Base-by-base conservation (phyloP, 2,888 invertebrate species). In the Minunthozetes semirufus region DNA sequence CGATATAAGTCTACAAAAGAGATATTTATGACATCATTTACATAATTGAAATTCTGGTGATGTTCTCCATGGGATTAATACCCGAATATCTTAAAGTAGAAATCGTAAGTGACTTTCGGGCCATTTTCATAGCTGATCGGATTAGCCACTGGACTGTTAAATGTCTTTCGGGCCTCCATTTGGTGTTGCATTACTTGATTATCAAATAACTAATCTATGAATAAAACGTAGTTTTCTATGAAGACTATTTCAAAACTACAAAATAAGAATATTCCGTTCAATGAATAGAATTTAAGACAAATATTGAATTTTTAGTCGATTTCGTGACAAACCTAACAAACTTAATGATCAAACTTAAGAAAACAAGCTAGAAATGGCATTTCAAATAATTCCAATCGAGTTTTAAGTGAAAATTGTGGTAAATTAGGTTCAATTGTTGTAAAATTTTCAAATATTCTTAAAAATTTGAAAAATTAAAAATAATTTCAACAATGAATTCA, bases 51-150 rank as follows among this genome's bases (percentile, higher is more conserved):
- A 42, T 42, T 42, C 42, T 42, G 1, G 42, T 13, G 42, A 42
- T 42, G 42, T 42, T 42, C 42, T 42, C 42, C 8, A 11, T 42
- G 42, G 42, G 42, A 63, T 42, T 42, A 42, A 42, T 42, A 75
- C 75, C 76, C 76, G 38, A 76, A 75, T 33, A 72, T 38, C 46
- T 76, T 76, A 48, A 76, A 76, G 29, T 71, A 76, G 48, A 61
- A 73, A 56, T 76, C 76, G 63, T 76, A 76, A 5, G 70, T 29
- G 5, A 76, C 15, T 66, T 73, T 76, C 5, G 75, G 75, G 27
- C 29, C 33, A 53, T 72, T 72, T 50, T 72, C 75, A 75, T 72
- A 42, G 75, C 19, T 19, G 73, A 29, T 63, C 8, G 63, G 17
- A 63, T 75, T 72, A 13, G 59, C 70, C n/a, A 38, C 61, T 13